Percentiles rank a stretch among this genome's conserved stretches.
phyloP scores from a whole-genome alignment of 2,888 invertebrate species.

The Drosophila incognita region DNA sequence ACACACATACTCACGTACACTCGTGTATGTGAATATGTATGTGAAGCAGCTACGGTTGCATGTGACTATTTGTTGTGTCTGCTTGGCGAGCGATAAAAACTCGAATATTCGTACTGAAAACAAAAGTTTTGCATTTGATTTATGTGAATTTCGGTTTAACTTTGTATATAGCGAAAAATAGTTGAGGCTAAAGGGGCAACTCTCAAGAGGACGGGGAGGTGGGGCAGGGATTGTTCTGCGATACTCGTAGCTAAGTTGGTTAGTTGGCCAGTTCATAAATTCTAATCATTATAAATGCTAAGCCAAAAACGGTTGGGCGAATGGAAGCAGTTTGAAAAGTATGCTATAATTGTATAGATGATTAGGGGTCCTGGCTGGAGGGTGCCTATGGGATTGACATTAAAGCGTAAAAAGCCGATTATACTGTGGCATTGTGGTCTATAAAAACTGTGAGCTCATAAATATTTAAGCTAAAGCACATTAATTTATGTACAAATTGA shows the following conservation, averaged over 20 bases:
- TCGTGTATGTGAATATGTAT: constrained; percentile 3
- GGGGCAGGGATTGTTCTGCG: background rate
- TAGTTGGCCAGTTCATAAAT: constrained; percentile 62
- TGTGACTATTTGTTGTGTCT: constrained; percentile 47
- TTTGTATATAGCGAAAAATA: constrained; percentile 74
- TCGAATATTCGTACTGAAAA: constrained; percentile 61
- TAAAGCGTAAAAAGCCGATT: constrained; percentile 18
- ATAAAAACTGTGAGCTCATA: constrained; percentile 2
- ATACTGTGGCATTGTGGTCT: background rate
- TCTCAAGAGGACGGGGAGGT: background rate
- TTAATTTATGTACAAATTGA: constrained; percentile 1
- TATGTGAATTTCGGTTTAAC: constrained; percentile 75
- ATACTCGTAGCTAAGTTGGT: constrained; percentile 36
- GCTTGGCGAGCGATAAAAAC: constrained; percentile 67
- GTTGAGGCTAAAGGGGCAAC: constrained; percentile 47
- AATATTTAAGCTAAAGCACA: background rate
- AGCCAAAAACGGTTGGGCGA: constrained; percentile 22
- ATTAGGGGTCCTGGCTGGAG: background rate
- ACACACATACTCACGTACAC: background rate
- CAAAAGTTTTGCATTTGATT: constrained; percentile 76
- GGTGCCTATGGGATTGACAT: constrained; percentile 14
- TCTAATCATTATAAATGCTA: constrained; percentile 75
- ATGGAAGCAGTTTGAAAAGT: constrained; percentile 12
- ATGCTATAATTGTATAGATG: constrained; percentile 32
- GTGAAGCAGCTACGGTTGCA: constrained; percentile 22